These are phyloP conservation scores for Hoplias malabaricus DNA, from an alignment of 2,113 vertebrate species.

Conservation along the genomic window DNA sequence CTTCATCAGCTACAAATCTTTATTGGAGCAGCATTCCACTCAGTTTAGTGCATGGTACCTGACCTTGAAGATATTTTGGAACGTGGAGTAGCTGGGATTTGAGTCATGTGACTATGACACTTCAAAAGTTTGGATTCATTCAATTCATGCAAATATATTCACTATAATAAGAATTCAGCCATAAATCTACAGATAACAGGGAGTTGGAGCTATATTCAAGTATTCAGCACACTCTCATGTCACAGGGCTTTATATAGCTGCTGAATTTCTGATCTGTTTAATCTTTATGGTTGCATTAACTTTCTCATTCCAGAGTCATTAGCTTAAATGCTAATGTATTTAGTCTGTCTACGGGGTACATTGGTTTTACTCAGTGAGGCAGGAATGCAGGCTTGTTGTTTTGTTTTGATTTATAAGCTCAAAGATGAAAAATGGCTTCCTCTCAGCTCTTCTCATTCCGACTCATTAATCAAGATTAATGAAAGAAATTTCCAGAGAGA, in stretches of 20 bases:
- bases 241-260: too few species aligned
- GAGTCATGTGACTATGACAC: too few species aligned
- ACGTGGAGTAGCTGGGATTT: not conserved
- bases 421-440: not conserved
- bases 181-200: not conserved
- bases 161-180: too few species aligned
- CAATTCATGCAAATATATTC: too few species aligned
- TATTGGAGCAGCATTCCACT: not conserved
- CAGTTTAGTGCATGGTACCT: not conserved
- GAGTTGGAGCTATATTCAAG: not conserved
- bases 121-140: too few species aligned
- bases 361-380: not conserved
- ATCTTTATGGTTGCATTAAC: not conserved
- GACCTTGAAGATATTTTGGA: not conserved
- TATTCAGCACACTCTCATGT: not conserved
- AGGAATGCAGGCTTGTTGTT: not conserved
- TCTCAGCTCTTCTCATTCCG: not conserved
- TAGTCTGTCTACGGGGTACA: not conserved
- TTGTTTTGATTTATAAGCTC: not conserved
- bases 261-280: too few species aligned
- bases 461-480: not conserved
- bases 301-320: not conserved
- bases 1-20: not conserved
- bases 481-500: not conserved
- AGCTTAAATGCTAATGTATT: not conserved